phyloP scores from a whole-genome alignment of 1,140 invertebrate genomes.

The Wasmannia auropunctata region DNA sequence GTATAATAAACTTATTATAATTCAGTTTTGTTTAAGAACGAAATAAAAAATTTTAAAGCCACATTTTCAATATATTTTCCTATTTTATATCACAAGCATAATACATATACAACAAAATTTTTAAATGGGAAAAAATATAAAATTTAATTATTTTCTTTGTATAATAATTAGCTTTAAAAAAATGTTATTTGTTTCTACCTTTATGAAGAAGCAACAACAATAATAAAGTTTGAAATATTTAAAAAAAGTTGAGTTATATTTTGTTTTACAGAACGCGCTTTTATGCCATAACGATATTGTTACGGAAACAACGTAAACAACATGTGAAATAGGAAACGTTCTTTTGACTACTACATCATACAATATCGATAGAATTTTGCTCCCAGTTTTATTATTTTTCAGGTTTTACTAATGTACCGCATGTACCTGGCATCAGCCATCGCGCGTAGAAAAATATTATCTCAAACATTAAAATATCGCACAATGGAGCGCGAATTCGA shows the following conservation, averaged over 20 bases:
- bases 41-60: too few relatives aligned
- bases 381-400: constrained; percentile 3
- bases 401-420: neutral
- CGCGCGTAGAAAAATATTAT: constrained; percentile 4
- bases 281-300: neutral
- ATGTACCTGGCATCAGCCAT: neutral
- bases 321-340: constrained; percentile 46
- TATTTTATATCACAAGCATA: neutral
- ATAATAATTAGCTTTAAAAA: neutral
- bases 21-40: neutral
- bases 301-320: constrained; percentile 33
- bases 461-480: constrained; percentile 8
- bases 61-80: neutral
- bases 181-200: neutral
- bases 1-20: neutral
- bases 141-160: neutral
- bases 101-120: neutral
- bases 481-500: neutral
- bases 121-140: neutral
- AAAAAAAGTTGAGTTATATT: constrained; percentile 3
- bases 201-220: neutral
- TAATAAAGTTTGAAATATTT: neutral
- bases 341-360: constrained; percentile 34
- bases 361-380: constrained; percentile 14
- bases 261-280: neutral